These are phyloP conservation scores for Tolmerus cingulatus DNA, from an alignment of 2,888 invertebrate species.

Conservation along the genomic window DNA sequence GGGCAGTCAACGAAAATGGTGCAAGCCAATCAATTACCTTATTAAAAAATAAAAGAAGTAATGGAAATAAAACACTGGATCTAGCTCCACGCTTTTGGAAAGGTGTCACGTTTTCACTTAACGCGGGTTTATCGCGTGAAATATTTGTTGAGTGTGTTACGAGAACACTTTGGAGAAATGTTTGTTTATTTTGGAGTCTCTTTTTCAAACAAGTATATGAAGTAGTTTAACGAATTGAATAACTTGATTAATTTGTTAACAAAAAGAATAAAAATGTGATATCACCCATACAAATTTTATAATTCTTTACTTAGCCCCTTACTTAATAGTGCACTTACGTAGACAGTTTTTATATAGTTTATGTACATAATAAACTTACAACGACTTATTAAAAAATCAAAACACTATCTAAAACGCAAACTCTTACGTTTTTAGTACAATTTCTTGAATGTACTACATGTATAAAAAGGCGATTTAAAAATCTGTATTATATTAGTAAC, in stretches of 20 bases:
- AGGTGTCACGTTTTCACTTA: background rate
- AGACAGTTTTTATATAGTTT: too few species aligned
- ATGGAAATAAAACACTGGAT: background rate
- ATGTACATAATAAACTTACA: too few species aligned
- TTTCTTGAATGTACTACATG: too few species aligned
- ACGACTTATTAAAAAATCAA: too few species aligned
- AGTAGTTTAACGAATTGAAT: background rate
- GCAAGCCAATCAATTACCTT: slow-evolving; percentile 17
- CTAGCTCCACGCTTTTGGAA: background rate
- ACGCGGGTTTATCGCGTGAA: background rate
- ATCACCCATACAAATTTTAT: too few species aligned
- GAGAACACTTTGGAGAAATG: background rate
- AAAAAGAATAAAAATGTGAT: too few species aligned
- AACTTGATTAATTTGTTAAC: background rate
- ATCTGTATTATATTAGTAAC: too few species aligned
- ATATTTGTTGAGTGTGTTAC: background rate
- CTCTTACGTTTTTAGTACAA: too few species aligned
- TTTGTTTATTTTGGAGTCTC: background rate
- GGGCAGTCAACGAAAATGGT: background rate
- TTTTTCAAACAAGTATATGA: background rate
- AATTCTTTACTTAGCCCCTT: too few species aligned
- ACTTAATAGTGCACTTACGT: too few species aligned
- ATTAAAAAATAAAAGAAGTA: background rate
- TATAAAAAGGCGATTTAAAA: too few species aligned
- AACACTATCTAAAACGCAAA: background rate